phyloP scores from a whole-genome alignment of 2,888 invertebrate genomes.

The Scaptomyza caliginosa region DNA sequence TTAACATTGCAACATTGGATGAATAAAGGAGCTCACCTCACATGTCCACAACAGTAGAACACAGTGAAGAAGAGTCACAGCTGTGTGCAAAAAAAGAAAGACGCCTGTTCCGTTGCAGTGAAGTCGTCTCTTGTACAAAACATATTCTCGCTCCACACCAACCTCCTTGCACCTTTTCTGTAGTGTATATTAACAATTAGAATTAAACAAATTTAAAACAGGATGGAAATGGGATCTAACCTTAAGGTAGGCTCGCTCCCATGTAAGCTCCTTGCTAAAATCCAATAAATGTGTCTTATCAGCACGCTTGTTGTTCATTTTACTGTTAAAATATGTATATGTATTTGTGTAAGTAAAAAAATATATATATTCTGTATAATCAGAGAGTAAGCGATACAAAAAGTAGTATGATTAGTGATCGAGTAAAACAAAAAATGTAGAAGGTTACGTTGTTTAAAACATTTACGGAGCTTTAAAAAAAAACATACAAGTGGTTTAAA shows the following conservation, averaged over 20 bases:
- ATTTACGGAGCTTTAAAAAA: no score
- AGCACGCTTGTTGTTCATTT: neutral
- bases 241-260: constrained; percentile 35
- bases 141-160: constrained; percentile 41
- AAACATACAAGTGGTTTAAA: no score
- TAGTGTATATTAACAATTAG: neutral
- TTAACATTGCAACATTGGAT: neutral
- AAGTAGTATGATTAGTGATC: no score
- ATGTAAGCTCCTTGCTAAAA: constrained; percentile 22
- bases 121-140: constrained; percentile 42
- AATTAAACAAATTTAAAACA: neutral
- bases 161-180: constrained; percentile 44
- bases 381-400: constrained; percentile 9
- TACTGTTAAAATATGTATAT: neutral
- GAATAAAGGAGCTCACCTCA: constrained; percentile 23
- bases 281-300: constrained; percentile 2
- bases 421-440: no score
- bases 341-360: neutral
- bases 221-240: constrained; percentile 19
- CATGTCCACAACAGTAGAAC: constrained; percentile 24
- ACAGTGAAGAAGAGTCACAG: constrained; percentile 16
- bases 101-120: constrained; percentile 16
- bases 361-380: neutral
- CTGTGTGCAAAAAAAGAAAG: constrained; percentile 41
- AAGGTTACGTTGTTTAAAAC: no score